Base-by-base conservation (phyloP, 2,113 vertebrate species). In the Eulemur macaco region DNA sequence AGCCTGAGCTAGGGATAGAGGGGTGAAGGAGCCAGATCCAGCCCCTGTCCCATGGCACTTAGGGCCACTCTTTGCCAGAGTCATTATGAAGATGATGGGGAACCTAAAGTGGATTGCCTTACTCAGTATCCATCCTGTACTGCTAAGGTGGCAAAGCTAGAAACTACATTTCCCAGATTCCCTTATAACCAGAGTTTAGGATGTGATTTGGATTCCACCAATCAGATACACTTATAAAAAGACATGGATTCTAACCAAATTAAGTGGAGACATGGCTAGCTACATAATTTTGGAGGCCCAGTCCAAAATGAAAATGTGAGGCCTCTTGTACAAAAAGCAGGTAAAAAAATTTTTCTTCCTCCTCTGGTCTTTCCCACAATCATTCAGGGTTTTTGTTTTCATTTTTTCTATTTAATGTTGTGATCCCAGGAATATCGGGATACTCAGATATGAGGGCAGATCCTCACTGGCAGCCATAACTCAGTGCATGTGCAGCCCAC, bases 401-500 rank as follows among this genome's bases (percentile, higher is more conserved):
- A 12, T 76, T n/a, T 77, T 71, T 85, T 84, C 9, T 78, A 21
- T 78, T 93, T 42, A n/a, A 29, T 29, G 31, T 64, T 64, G 34
- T 8, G 39, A n/a, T 88, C 5, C 60, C 64, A 69, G 8, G 21
- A 58, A 85, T 1, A 23, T 0, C 0, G 29, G 74, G 4, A 39
- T 37, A 37, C 8, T 5, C 63, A 39, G 14, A 29, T 13, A 50
- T 1, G 9, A 42, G 13, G 8, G 27, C 20, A 74, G 14, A 58
- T 31, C 3, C 81, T 37, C 34, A 66, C 63, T 5, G 0, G 31
- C 10, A 58, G 8, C 52, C 37, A 50, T 1, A 2, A 52, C 27
- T 20, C 39, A 4, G 17, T 0, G 0, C 69, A 52, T 6, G 1
- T 14, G 45, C 9, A 27, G 12, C 15, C 10, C 23, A 18, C 4